These are phyloP conservation scores for Dromiciops gliroides DNA, from an alignment of 2,113 vertebrate species.

Conservation along the genomic window DNA sequence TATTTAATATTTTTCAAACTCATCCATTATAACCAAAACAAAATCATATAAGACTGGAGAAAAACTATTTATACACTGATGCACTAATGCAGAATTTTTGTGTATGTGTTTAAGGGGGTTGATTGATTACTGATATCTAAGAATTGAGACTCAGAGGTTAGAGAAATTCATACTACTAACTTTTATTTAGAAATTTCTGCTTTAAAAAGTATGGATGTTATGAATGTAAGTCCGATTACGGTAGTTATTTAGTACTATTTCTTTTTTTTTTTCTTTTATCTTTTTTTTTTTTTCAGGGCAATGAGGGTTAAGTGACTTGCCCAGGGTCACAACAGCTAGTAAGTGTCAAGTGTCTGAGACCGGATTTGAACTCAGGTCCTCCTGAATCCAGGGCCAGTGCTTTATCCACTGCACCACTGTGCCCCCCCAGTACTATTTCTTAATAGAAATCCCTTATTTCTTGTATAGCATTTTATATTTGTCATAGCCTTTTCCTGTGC, in stretches of 20 bases:
- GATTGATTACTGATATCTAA: slow-evolving; percentile 42
- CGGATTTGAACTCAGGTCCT: no score
- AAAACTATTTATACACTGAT: slow-evolving; percentile 43
- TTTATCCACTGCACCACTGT: no score
- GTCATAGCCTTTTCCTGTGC: background rate
- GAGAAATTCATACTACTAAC: background rate
- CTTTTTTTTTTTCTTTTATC: no score
- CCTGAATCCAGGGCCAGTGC: no score
- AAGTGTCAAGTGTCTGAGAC: no score
- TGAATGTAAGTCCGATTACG: background rate
- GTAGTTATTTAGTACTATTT: background rate
- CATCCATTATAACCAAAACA: background rate
- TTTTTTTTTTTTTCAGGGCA: no score
- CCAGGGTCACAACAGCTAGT: no score
- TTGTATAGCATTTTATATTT: background rate
- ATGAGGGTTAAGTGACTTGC: no score
- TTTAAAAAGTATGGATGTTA: background rate
- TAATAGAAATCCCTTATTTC: background rate
- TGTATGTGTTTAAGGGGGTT: background rate
- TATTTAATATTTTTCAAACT: background rate
- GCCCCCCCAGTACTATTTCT: background rate
- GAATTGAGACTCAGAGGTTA: background rate
- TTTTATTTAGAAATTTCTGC: background rate
- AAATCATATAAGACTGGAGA: background rate
- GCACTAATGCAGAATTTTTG: slow-evolving; percentile 21